Conservation (phyloP, 2,888 invertebrate genomes). For the Aporophyla nigra region DNA sequence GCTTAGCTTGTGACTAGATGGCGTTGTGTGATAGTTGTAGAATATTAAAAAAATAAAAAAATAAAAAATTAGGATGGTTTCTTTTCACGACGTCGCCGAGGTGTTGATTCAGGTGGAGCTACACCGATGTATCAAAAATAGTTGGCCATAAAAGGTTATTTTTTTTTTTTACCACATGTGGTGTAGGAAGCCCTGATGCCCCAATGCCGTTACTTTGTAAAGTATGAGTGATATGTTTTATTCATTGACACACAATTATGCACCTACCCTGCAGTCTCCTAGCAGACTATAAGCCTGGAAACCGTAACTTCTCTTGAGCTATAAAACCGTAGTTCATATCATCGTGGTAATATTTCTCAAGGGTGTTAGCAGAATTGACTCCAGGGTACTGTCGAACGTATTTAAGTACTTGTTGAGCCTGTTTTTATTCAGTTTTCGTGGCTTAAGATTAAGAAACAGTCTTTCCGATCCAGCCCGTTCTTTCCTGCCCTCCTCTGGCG, state of each 20-base stretch:
- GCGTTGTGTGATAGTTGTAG: no score
- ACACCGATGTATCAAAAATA: neutral
- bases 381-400: neutral
- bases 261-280: neutral
- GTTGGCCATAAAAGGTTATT: no score
- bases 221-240: neutral
- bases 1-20: no score
- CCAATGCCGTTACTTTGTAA: neutral
- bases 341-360: neutral
- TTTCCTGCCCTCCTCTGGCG: no score
- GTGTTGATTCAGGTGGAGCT: no score
- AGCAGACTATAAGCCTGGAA: neutral
- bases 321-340: constrained; percentile 1
- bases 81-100: no score
- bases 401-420: neutral
- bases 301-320: neutral
- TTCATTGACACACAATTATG: neutral
- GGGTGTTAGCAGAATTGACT: constrained; percentile 1
- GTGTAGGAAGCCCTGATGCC: neutral
- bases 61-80: no score
- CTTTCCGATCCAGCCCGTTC: no score
- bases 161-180: neutral
- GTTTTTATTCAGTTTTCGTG: neutral
- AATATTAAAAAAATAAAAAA: no score
- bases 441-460: no score